Percentiles rank a stretch among this genome's conserved stretches.
Conservation (phyloP, 2,113 vertebrate genomes). For the Urocitellus parryii region DNA sequence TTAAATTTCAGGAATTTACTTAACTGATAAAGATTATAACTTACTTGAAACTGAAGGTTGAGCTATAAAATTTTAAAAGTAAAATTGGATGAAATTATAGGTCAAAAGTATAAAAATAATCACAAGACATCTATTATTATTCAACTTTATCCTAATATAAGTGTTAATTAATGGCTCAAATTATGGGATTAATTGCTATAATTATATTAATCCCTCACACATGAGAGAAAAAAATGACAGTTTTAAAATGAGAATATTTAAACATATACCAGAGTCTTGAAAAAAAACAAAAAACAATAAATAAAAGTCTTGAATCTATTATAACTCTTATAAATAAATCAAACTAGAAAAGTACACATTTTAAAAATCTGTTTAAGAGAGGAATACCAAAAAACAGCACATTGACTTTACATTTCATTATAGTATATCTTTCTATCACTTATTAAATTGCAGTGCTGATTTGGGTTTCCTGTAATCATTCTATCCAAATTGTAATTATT, state of each 20-base stretch:
- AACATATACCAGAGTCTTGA: not conserved
- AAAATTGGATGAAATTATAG: not conserved
- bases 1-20: not conserved
- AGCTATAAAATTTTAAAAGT: not conserved
- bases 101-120: not conserved
- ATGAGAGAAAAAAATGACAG: not conserved
- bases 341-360: not conserved
- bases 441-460: not conserved
- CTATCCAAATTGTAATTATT: not conserved
- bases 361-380: not conserved
- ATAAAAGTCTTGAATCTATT: not conserved
- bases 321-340: not conserved
- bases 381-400: not conserved
- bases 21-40: not conserved
- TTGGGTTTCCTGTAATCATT: not conserved
- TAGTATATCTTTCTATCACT: not conserved
- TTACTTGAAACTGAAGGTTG: not conserved
- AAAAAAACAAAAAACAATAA: not conserved
- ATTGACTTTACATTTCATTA: not conserved
- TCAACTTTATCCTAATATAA: not conserved
- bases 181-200: not conserved
- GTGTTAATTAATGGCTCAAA: not conserved
- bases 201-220: not conserved
- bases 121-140: not conserved
- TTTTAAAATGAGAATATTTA: not conserved